Base-by-base conservation (phyloP, 2,888 invertebrate species). In the Lasioglossum marginatum region DNA sequence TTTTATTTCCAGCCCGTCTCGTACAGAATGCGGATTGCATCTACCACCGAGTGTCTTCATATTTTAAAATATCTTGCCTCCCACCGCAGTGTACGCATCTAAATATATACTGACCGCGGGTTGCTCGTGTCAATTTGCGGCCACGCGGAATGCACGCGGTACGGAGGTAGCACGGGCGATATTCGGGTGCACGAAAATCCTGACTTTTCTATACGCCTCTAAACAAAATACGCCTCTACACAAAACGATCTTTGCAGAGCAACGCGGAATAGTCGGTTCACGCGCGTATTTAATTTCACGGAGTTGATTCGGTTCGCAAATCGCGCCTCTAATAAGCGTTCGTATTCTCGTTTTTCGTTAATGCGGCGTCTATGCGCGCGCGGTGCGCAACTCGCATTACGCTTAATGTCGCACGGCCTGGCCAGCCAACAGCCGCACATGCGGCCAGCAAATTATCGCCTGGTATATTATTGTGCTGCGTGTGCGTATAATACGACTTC, bases 401-500 rank as follows among this genome's bases (percentile, higher is more conserved):
- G 87, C 88, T 89, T 88, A 89, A 90, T 91, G 87, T 87, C 91
- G 82, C 91, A 79, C 87, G 82, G 70, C 86, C 77, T 66, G 34
- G 79, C 37, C 43, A 45, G 37, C 77, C 68, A 52, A 48, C 27
- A 34, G 40, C 77, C 80, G 90, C 85, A 81, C 86, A 91, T 88
- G 89, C 83, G 82, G 85, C 85, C 85, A 90, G 89, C 87, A 78
- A 88, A 91, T 91, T 91, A 91, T 90, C 90, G 81, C 85, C 86
- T 74, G 81, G 91, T 87, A 91, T 92, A 92, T 91, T 91, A 90
- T 92, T 90, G 90, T 87, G 91, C 88, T 92, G 92, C 88, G 87
- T 87, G 78, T 81, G 89, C 88, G 88, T 89, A 90, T 81, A 81
- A 84, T 73, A 71, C 72, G 77, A n/a, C 77, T 37, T 79, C 57